phyloP scores from a whole-genome alignment of 2,113 vertebrate genomes.

The Talpa occidentalis region DNA sequence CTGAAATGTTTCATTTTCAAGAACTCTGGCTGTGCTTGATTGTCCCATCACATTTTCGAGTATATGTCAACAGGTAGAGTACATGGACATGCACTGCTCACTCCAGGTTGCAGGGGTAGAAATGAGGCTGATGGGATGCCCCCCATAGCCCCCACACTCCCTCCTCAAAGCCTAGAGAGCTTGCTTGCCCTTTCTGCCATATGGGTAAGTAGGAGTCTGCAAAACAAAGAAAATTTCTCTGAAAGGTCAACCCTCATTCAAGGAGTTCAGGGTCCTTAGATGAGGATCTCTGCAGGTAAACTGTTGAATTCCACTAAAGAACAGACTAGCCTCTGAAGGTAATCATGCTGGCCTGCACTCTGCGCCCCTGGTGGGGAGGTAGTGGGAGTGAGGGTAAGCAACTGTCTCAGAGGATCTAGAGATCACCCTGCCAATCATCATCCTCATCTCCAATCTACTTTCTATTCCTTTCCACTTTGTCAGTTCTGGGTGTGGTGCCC shows the following conservation, averaged over 20 bases:
- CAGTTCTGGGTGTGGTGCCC: neutral
- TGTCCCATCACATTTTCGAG: neutral
- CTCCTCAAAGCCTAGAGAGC: neutral
- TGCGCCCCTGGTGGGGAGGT: neutral
- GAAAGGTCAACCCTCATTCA: neutral
- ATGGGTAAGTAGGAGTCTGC: neutral
- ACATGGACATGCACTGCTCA: neutral
- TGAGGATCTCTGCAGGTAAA: neutral
- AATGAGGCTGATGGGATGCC: neutral
- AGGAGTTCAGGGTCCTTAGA: neutral
- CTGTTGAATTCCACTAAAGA: neutral
- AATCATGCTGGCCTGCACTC: neutral
- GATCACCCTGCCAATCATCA: neutral
- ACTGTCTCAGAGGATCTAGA: neutral
- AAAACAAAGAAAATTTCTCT: neutral
- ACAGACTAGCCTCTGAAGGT: neutral
- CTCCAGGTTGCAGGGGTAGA: neutral
- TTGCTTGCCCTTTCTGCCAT: no score
- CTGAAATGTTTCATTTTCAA: constrained; percentile 12
- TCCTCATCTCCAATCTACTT: neutral
- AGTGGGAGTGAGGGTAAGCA: neutral
- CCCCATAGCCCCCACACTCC: neutral
- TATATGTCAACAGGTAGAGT: neutral
- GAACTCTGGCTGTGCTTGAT: neutral
- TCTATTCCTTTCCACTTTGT: neutral